These are phyloP conservation scores for Pseudorectes ferrugineus DNA, from an alignment of 2,113 vertebrate species.

Conservation along the genomic window DNA sequence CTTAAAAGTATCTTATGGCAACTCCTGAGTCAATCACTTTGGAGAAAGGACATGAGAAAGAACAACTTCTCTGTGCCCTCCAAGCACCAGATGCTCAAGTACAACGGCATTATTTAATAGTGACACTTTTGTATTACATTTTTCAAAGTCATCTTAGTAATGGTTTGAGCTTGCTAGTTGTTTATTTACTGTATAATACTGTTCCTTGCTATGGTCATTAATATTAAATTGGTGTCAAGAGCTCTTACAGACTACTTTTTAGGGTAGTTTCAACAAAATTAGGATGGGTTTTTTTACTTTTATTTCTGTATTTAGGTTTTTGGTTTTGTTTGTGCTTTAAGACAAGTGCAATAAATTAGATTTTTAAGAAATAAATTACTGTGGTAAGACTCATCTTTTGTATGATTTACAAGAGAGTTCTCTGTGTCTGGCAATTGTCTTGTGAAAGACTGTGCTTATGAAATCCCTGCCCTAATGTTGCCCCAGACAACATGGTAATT, in stretches of 20 bases:
- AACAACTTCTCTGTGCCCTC: not conserved
- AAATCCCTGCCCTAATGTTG: not conserved
- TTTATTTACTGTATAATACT: not conserved
- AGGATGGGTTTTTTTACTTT: conserved; percentile 22
- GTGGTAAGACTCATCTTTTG: conserved; percentile 17
- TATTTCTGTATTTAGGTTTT: conserved; percentile 45
- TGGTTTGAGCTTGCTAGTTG: conserved; percentile 35
- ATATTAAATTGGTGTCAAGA: conserved; percentile 28
- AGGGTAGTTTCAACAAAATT: conserved; percentile 31
- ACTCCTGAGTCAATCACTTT: not conserved
- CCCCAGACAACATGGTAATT: not conserved
- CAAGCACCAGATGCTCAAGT: not conserved
- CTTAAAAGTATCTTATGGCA: not conserved
- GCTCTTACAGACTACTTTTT: conserved; percentile 22
- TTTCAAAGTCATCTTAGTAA: conserved; percentile 10
- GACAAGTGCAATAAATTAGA: conserved; percentile 71
- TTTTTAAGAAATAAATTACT: conserved; percentile 48
- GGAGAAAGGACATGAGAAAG: not conserved
- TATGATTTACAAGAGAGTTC: not conserved
- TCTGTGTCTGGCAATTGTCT: not conserved
- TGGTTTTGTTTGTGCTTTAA: conserved; percentile 61
- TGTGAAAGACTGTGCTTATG: not conserved
- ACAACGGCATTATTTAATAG: not conserved
- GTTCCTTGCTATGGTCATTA: conserved; percentile 45
- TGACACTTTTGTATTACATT: conserved; percentile 20